Base-by-base conservation (phyloP, 2,888 invertebrate genomes). In the Drosophila austrosaltans region DNA sequence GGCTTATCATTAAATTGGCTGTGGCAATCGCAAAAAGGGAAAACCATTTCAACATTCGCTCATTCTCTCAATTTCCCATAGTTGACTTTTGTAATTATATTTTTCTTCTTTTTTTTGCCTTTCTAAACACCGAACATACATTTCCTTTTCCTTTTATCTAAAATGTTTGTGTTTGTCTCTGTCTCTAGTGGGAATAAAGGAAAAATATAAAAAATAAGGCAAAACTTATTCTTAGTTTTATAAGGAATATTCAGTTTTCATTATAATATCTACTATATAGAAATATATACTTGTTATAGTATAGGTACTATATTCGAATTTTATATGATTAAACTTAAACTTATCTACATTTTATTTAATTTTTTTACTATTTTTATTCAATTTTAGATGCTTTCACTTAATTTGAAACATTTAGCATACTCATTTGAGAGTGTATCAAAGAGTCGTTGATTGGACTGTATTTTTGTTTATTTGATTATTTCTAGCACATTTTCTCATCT, bases 1-100 rank as follows among this genome's bases (percentile, higher is more conserved):
- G 48, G 22, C 25, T 57, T 57, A 57, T 57, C 57, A 39, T 57
- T 57, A 57, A 57, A 57, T 57, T 57, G 57, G 36, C 32, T 39
- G 12, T 2, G 36, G 36, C 36, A 22, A 57, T 57, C 57, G 39
- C 57, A 28, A 54, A 30, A 54, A 25, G 48, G 48, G 48, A 48
- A 25, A 25, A 48, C 48, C 10, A 44, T 56, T 10, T 28, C 72
- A 60, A 3, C 12, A 20, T 54, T 30, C 7, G 30, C 5, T 20
- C 36, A 32, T 57, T 39, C 16, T 12, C 39, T 12, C 48, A 25
- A 25, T 48, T 12, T 48, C 10, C 48, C 12, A 48, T 48, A 48
- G 22, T 48, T 22, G 25, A 48, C 22, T 48, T 48, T 48, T 48
- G 48, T 48, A 48, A 48, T 48, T 48, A 48, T 25, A 40, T 42